These are phyloP conservation scores for Cyclophora punctaria DNA, from an alignment of 2,888 invertebrate species.

Conservation along the genomic window DNA sequence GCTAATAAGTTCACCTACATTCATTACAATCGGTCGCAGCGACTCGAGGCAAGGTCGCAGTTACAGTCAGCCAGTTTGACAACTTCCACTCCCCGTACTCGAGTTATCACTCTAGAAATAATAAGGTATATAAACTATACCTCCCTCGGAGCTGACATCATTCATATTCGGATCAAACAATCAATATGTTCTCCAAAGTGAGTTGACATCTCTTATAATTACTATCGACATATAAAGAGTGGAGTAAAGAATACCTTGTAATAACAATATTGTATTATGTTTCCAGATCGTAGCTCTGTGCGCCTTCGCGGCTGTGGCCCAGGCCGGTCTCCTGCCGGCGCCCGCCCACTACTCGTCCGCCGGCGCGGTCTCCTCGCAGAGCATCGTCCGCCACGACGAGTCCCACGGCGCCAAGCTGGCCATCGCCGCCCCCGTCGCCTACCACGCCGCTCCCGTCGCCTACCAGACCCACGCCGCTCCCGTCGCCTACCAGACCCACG, in stretches of 20 bases:
- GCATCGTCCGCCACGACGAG: slow-evolving; percentile 50
- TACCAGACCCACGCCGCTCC: slow-evolving; percentile 31
- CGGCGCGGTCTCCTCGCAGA: slow-evolving; percentile 55
- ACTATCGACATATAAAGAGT: too few relatives aligned
- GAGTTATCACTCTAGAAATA: slow-evolving; percentile 21
- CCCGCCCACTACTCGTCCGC: slow-evolving; percentile 52
- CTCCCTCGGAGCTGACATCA: slow-evolving; percentile 27
- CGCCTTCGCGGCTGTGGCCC: slow-evolving; percentile 57
- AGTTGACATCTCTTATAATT: slow-evolving; percentile 18
- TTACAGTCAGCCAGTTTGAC: slow-evolving; percentile 17
- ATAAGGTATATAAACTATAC: slow-evolving; percentile 37
- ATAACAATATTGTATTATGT: slow-evolving; percentile 1
- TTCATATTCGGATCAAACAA: slow-evolving; percentile 24
- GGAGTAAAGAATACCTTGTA: too few relatives aligned
- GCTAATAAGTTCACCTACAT: too few relatives aligned
- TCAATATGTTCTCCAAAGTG: slow-evolving; percentile 63
- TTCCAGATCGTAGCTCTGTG: slow-evolving; percentile 59
- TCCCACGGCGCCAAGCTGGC: slow-evolving; percentile 25
- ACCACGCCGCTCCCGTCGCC: slow-evolving; percentile 29
- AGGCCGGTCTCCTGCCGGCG: slow-evolving; percentile 51
- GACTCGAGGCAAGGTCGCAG: slow-evolving; percentile 23
- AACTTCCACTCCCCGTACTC: slow-evolving; percentile 36
- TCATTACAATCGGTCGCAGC: slow-evolving; percentile 11
- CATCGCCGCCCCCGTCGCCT: slow-evolving; percentile 27
- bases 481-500: slow-evolving; percentile 26